phyloP scores from a whole-genome alignment of 2,888 invertebrate genomes.

The Ditula angustiorana region DNA sequence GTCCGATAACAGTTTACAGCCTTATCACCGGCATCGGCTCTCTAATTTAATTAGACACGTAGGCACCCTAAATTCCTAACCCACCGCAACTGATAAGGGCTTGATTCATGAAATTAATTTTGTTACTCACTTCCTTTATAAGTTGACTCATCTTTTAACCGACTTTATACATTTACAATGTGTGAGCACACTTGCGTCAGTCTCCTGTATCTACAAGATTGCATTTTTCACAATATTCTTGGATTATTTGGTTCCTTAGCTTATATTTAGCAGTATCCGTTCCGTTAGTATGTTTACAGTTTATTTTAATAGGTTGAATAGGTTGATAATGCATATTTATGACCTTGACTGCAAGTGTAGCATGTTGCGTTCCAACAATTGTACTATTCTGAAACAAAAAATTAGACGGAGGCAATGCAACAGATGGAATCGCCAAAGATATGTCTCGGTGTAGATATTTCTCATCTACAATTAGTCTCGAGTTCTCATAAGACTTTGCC shows the following conservation, averaged over 20 bases:
- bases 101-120: constrained; percentile 66
- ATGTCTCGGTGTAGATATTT: no score
- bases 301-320: no score
- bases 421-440: no score
- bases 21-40: constrained; percentile 16
- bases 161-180: constrained; percentile 12
- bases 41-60: constrained; percentile 34
- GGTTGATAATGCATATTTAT: neutral
- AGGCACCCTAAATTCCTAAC: constrained; percentile 39
- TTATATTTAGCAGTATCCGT: no score
- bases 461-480: no score
- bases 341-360: no score
- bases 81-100: constrained; percentile 58
- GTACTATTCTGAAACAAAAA: no score
- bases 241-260: no score
- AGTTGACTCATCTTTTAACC: constrained; percentile 48
- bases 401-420: no score
- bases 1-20: constrained; percentile 19
- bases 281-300: no score
- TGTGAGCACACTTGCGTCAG: constrained; percentile 6
- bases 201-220: neutral
- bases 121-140: constrained; percentile 66
- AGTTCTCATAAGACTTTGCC: no score
- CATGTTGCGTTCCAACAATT: neutral
- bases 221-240: no score